Conservation (phyloP, 2,113 vertebrate species). For the Actenoides hombroni region DNA sequence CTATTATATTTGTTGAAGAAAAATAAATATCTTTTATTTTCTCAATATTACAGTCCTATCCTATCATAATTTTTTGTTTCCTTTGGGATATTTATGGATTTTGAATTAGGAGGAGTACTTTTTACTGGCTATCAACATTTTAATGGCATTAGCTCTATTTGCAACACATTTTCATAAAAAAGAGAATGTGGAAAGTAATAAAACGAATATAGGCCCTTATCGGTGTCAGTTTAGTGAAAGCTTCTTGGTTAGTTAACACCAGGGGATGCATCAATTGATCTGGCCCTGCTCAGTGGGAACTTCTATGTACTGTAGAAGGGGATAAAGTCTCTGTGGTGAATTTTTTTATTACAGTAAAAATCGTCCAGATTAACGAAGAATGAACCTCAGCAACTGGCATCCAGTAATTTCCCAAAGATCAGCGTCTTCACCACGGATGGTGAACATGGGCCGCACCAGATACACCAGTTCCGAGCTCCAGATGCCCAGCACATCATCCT, state of each 20-base stretch:
- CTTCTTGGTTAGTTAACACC: not conserved
- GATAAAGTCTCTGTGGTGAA: not conserved
- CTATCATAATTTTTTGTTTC: not conserved
- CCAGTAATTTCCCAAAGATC: not conserved
- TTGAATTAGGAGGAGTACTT: not conserved
- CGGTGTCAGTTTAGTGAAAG: not conserved
- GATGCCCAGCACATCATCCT: not conserved
- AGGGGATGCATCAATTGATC: not conserved
- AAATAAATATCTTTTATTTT: not conserved
- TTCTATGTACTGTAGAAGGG: not conserved
- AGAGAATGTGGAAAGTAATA: not conserved
- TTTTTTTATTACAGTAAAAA: not conserved
- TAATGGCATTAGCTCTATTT: not conserved
- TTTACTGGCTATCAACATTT: not conserved
- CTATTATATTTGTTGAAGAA: not conserved
- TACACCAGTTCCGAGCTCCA: not conserved
- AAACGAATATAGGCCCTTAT: not conserved
- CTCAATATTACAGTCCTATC: not conserved
- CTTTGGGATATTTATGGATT: not conserved
- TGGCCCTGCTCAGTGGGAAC: not conserved
- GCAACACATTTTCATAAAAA: not conserved
- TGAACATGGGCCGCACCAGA: not conserved
- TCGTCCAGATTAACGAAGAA: not conserved
- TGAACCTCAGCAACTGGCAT: not conserved
- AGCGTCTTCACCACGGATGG: not conserved